Evolutionary conservation across 2,797 vertebrate species (phyloP).

Genomic region (Cebuella pygmaea): DNA sequence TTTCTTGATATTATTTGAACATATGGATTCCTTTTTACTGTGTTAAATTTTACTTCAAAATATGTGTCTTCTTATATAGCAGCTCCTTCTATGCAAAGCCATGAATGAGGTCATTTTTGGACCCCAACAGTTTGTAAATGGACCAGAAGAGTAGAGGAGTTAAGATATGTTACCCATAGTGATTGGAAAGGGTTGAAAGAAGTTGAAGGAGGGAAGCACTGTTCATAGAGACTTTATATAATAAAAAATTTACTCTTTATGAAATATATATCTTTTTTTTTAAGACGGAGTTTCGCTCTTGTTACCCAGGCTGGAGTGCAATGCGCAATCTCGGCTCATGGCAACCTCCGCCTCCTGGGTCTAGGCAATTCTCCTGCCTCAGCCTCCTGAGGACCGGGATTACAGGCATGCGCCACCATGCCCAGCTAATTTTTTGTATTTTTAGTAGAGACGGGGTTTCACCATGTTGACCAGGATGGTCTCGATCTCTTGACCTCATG

Average conservation of each 20-base stretch:
- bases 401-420: no score
- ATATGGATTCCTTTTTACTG: neutral
- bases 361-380: no score
- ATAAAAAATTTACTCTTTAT: conserved; percentile 34
- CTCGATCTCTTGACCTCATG: no score
- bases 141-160: neutral
- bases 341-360: no score
- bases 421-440: no score
- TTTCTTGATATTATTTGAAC: conserved; percentile 52
- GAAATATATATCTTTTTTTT: neutral
- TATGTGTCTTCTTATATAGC: conserved; percentile 19
- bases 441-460: no score
- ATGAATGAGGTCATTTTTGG: conserved; percentile 25
- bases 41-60: conserved; percentile 44
- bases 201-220: neutral
- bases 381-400: no score
- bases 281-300: no score
- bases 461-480: no score
- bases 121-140: conserved; percentile 36
- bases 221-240: conserved; percentile 5
- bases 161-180: neutral
- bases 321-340: no score
- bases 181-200: conserved; percentile 12
- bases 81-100: conserved; percentile 25
- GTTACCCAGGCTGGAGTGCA: no score